Base-by-base conservation (phyloP, 2,113 vertebrate species). In the Tragelaphus imberbis region DNA sequence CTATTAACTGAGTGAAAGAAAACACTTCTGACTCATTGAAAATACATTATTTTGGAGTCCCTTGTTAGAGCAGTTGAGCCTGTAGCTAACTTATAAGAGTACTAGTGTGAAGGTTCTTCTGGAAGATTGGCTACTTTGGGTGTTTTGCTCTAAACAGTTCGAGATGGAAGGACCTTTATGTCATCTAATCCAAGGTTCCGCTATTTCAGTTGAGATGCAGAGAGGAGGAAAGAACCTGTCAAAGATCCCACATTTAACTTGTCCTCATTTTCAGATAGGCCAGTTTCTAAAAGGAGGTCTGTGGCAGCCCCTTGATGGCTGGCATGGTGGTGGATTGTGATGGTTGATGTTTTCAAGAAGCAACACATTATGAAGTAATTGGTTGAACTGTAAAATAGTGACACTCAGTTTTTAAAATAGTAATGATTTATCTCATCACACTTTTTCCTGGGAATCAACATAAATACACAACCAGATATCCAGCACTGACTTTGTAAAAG, bases 281-380 rank as follows among this genome's bases (percentile, higher is more conserved):
- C n/a, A 55, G 91, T 92, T 96, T 92, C 91, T 92, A 94, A 94
- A 96, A 89, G 59, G 59, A 86, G 55, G 15, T 49, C 47, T 91
- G 47, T 47, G 36, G 33, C 8, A 89, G 59, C 58, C 61, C 27
- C 47, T 75, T 86, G 63, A 63, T 93, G 58, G 30, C 58, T 17
- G 53, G 17, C n/a, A 40, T 56, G 17, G 16, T 80, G 44, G 58
- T 75, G 14, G 19, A 65, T 8, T 93, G 16, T 40, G 25, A 58
- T 87, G 81, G 28, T 47, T 84, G 21, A 96, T 89, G 40, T 68
- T 92, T 94, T 87, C 63, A 75, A 63, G 85, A 94, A 85, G 28
- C 58, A 84, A 71, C 23, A 6, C 65, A 47, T 84, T 40, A 40
- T 25, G 33, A 77, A 82, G 23, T 63, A 53, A 86, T 47, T 17